Conservation (phyloP, 2,888 invertebrate genomes). For the Metallyticus violacea region DNA sequence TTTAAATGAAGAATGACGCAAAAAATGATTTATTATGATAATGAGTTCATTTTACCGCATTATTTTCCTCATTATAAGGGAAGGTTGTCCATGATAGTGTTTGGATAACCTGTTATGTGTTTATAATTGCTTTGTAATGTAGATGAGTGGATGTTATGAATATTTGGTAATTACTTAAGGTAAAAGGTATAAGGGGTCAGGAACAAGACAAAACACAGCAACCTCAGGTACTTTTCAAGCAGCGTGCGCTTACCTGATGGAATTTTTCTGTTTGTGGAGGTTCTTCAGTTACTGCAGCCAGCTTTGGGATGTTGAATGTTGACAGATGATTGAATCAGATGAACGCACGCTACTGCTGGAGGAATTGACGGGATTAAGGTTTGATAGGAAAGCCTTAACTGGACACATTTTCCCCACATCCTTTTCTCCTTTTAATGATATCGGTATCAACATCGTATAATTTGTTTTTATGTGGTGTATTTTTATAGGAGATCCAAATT, state of each 20-base stretch:
- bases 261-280: background rate
- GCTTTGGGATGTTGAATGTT: background rate
- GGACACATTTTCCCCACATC: too few species aligned
- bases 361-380: background rate
- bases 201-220: background rate
- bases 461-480: too few species aligned
- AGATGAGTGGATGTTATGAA: background rate
- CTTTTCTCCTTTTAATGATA: too few species aligned
- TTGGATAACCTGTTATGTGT: too few species aligned
- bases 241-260: conserved; percentile 31
- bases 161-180: too few species aligned
- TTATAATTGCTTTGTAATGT: background rate
- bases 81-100: background rate
- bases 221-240: background rate
- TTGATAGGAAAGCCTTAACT: background rate
- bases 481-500: too few species aligned
- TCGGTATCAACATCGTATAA: too few species aligned
- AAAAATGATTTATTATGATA: too few species aligned
- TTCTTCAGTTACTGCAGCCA: background rate
- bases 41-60: too few species aligned
- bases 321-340: background rate
- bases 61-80: background rate
- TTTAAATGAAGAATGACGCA: background rate
- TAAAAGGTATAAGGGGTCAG: background rate
- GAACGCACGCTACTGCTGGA: conserved; percentile 18